Evolutionary conservation across 1,140 invertebrate genomes (phyloP), one percentile per base, ranked within the genome.

Genomic region (Zeugodacus cucurbitae): DNA sequence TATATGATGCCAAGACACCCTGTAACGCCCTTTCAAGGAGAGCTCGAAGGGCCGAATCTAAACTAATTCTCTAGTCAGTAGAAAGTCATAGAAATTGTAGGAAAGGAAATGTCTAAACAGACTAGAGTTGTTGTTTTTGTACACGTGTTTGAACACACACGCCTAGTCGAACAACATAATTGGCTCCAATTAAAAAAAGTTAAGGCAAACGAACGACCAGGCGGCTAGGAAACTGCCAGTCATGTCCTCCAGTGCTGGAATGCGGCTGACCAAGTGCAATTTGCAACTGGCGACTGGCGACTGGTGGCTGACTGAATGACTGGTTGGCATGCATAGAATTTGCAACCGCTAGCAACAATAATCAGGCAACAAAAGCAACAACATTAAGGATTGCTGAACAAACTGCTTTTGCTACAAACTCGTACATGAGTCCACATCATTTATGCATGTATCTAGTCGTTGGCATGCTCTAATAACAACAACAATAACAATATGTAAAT

Each of bases 231-330:
- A 82, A 82, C 22, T 82, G 41, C 74, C 2, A 82, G 26, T 82
- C 41, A 41, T 48, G 41, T 48, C 44, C 44, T 20, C 74, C 34
- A 14, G 41, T 14, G n/a, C 41, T 82, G 74, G 74, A 82, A 82
- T 82, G 74, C 22, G 74, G 74, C 48, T 82, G 74, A 44, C 74
- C 41, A 82, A 82, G 41, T 54, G 74, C 41, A 82, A 48, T 82
- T 82, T 82, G 44, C 74, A 82, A 82, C 74, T 48, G 41, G 17
- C 20, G 74, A 78, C 22, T 26, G 74, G 74, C n/a, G 74, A 4
- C 67, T 74, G 20, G 34, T 20, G 26, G 11, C 5, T 41, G 34
- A 3, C 70, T n/a, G 29, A 37, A 11, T 32, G 64, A 11, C 70
- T 74, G 44, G 44, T 41, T 82, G 41, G 41, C 74, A 82, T 82